Conservation (phyloP, 2,113 vertebrate species). For the Cathartes aura region DNA sequence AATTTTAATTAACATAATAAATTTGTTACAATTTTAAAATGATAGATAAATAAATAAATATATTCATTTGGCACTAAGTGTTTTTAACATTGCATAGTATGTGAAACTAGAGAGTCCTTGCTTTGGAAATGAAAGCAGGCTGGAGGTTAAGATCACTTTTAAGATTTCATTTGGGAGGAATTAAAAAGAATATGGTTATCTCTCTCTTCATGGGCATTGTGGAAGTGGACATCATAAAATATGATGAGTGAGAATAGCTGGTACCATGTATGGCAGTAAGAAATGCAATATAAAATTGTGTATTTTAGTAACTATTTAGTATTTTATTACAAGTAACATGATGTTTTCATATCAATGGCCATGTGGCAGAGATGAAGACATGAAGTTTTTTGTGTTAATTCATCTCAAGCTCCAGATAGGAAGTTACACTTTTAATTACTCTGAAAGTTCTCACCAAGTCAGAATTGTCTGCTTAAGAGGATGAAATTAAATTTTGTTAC, state of each 20-base stretch:
- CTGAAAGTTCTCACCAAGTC: background rate
- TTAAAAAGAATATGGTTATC: background rate
- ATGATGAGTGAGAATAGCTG: background rate
- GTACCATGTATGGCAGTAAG: background rate
- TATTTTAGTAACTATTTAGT: background rate
- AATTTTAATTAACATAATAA: background rate
- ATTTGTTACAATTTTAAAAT: background rate
- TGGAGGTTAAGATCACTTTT: background rate
- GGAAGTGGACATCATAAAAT: background rate
- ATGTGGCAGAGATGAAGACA: background rate
- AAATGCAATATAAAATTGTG: background rate
- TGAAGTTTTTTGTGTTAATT: background rate
- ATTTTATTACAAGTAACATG: background rate
- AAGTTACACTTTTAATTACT: background rate
- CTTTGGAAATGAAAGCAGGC: background rate
- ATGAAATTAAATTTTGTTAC: slow-evolving; percentile 6
- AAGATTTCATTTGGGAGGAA: background rate
- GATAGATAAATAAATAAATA: rapidly evolving
- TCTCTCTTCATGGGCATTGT: background rate
- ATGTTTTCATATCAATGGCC: background rate
- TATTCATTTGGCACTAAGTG: background rate
- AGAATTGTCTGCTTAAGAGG: background rate
- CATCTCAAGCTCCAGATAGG: background rate
- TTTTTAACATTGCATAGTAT: background rate
- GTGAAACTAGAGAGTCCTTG: background rate